These are phyloP conservation scores for Etheostoma nigrum DNA, from an alignment of 2,797 vertebrate species.

Conservation along the genomic window DNA sequence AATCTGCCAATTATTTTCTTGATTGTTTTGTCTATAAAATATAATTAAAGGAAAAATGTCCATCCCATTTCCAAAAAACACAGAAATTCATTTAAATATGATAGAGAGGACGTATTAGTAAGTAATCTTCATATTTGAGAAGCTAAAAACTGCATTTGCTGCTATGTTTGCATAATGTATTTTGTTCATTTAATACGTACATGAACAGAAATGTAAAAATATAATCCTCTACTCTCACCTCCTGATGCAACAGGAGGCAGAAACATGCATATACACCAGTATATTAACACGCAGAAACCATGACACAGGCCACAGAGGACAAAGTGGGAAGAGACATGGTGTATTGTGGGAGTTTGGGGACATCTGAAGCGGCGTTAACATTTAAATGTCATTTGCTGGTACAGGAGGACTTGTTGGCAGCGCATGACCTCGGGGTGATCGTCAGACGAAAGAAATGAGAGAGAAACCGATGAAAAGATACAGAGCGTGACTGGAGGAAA, in stretches of 20 bases:
- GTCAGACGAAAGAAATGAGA: constrained; percentile 26
- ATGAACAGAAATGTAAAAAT: neutral
- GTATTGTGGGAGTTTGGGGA: constrained; percentile 43
- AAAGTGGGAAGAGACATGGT: constrained; percentile 33
- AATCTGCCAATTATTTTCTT: too few species aligned
- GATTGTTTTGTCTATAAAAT: too few species aligned
- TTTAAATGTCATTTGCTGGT: constrained; percentile 71
- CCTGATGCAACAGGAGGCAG: constrained; percentile 18
- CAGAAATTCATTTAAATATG: too few species aligned
- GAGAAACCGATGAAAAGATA: constrained; percentile 32
- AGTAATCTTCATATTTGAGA: too few species aligned
- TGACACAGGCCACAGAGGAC: constrained; percentile 13
- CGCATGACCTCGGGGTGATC: constrained; percentile 34
- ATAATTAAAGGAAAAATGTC: too few species aligned
- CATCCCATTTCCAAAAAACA: too few species aligned
- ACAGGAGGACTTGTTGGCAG: constrained; percentile 52
- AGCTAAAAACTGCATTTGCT: too few species aligned
- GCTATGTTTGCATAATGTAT: neutral
- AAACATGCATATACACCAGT: neutral
- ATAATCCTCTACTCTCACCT: neutral
- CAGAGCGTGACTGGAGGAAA: constrained; percentile 22
- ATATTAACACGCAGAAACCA: constrained; percentile 9
- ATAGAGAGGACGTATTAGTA: too few species aligned
- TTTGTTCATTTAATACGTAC: neutral
- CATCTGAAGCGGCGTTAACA: constrained; percentile 53